These are phyloP conservation scores for Lasiurus cinereus DNA, from an alignment of 2,113 vertebrate species.

Conservation along the genomic window DNA sequence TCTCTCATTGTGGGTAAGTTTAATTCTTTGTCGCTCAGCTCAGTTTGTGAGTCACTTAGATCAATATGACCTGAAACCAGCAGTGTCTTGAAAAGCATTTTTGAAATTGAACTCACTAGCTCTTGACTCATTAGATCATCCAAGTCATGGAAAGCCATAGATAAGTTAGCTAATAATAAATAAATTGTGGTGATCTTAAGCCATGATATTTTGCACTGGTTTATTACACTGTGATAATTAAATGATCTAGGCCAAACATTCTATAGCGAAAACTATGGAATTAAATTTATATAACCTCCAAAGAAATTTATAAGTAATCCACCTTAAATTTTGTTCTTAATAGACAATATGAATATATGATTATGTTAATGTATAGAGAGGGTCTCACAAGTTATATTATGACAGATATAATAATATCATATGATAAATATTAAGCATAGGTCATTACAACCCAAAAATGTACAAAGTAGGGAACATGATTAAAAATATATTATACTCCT, in stretches of 20 bases:
- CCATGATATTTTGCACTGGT: neutral
- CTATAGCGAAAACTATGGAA: neutral
- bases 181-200: neutral
- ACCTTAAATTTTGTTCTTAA: neutral
- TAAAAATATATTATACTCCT: neutral
- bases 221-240: neutral
- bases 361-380: neutral
- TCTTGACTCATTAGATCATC: neutral
- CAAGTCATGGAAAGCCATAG: fast-evolving
- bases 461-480: neutral
- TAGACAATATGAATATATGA: neutral
- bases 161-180: neutral
- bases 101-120: neutral
- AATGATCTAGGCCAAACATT: neutral
- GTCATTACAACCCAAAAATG: neutral
- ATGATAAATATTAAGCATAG: neutral
- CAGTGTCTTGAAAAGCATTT: neutral
- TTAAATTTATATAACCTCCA: neutral
- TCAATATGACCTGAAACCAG: neutral
- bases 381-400: neutral
- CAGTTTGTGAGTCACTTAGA: neutral
- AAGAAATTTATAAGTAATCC: neutral
- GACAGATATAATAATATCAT: neutral
- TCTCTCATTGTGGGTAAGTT: neutral
- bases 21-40: neutral